Evolutionary conservation across 2,797 vertebrate species (phyloP).

Genomic region (Graptemys geographica): DNA sequence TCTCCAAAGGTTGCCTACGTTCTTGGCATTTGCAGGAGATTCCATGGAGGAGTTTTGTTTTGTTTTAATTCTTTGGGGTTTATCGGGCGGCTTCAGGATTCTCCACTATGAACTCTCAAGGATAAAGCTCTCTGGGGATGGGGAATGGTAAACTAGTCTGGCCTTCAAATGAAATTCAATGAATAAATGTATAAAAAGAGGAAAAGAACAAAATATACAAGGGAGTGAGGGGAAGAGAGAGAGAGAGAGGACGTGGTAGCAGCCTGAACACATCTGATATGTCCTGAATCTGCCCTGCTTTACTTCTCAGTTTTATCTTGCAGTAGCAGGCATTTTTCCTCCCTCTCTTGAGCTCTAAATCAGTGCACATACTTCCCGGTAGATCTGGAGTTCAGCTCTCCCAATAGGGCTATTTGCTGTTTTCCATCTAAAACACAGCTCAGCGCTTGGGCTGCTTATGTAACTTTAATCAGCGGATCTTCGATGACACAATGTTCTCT

Average conservation of each 20-base stretch:
- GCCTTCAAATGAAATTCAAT: constrained; percentile 28
- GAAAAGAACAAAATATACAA: not conserved
- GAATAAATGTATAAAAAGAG: constrained; percentile 9
- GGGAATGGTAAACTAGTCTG: constrained; percentile 10
- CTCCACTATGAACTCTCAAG: constrained; percentile 29
- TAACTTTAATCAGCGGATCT: not conserved
- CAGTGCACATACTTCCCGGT: not conserved
- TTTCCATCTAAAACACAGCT: not conserved
- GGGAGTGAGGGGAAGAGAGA: not conserved
- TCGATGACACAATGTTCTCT: not conserved
- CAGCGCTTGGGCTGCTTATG: not conserved
- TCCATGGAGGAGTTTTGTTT: constrained; percentile 34
- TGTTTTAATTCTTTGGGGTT: not conserved
- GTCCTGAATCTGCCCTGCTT: constrained; percentile 37
- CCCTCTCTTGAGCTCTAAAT: not conserved
- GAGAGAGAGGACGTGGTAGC: not conserved
- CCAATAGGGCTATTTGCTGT: not conserved
- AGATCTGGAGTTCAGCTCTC: not conserved
- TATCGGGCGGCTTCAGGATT: constrained; percentile 33
- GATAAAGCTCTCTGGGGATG: constrained; percentile 16
- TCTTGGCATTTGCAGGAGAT: constrained; percentile 27
- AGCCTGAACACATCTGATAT: constrained; percentile 60
- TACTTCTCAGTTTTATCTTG: not conserved
- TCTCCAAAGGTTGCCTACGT: constrained; percentile 52
- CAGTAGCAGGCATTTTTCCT: not conserved